These are phyloP conservation scores for Mesorhabditis sp. DNA, from an alignment of 2,888 invertebrate species.

Conservation along the genomic window DNA sequence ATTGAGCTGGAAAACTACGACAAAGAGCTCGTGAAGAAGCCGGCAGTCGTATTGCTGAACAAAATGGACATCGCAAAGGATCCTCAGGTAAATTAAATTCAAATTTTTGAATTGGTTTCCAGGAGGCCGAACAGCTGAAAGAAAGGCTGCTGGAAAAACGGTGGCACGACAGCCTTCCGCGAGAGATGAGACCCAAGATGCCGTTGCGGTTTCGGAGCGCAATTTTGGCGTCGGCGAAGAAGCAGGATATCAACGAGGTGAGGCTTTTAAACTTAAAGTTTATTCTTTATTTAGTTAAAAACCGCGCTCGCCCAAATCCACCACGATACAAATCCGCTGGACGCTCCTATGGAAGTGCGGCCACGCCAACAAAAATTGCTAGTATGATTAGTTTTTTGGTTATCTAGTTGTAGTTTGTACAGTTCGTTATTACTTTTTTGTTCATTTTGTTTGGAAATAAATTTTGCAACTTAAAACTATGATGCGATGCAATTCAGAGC, in stretches of 20 bases:
- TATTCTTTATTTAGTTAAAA: background rate
- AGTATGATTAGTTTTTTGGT: background rate
- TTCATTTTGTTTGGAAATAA: background rate
- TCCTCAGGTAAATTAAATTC: slow-evolving; percentile 19
- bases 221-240: background rate
- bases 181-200: slow-evolving; percentile 29
- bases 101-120: slow-evolving; percentile 7
- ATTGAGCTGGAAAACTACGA: slow-evolving; percentile 46
- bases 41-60: slow-evolving; percentile 43
- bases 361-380: background rate
- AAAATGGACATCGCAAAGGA: slow-evolving; percentile 41
- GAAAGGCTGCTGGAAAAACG: slow-evolving; percentile 6
- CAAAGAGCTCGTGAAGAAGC: slow-evolving; percentile 33
- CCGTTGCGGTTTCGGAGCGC: slow-evolving; percentile 32
- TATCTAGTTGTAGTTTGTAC: background rate
- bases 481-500: too few species aligned
- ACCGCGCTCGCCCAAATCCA: background rate
- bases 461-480: too few species aligned
- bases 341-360: background rate
- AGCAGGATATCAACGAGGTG: background rate
- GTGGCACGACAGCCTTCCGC: slow-evolving; percentile 25
- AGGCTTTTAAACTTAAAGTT: background rate
- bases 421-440: background rate
- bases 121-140: slow-evolving; percentile 12
- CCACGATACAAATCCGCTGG: background rate